Percentiles rank a stretch among this genome's conserved stretches.
These are phyloP conservation scores for Byasa hedistus DNA, from an alignment of 2,888 invertebrate species.

Conservation along the genomic window DNA sequence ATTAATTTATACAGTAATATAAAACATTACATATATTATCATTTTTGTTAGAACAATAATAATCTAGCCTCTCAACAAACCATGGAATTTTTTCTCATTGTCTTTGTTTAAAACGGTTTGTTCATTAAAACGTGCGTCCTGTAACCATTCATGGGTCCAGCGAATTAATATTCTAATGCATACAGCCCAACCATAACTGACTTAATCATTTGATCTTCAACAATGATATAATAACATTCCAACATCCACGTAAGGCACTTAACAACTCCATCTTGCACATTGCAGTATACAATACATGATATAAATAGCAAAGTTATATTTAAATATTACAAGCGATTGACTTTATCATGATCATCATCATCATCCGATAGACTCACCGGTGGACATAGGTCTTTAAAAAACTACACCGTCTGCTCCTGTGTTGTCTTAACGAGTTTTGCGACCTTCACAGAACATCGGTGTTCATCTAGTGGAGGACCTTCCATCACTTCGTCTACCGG, in stretches of 20 bases:
- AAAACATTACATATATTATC: conserved; percentile 3
- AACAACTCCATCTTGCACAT: conserved; percentile 20
- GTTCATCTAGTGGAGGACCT: not conserved
- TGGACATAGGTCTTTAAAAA: no score
- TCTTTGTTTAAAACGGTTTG: conserved; percentile 3
- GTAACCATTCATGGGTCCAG: conserved; percentile 3
- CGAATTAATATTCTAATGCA: conserved; percentile 22
- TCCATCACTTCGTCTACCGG: no score
- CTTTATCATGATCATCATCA: no score
- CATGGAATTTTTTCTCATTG: conserved; percentile 13
- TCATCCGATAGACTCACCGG: no score
- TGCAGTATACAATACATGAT: conserved; percentile 10
- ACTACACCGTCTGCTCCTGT: no score
- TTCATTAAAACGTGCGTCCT: conserved; percentile 7
- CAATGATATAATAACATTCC: conserved; percentile 23
- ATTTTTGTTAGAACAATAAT: conserved; percentile 2
- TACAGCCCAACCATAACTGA: conserved; percentile 17
- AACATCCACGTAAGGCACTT: conserved; percentile 27
- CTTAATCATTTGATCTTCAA: conserved; percentile 24
- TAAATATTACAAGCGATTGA: conserved; percentile 28
- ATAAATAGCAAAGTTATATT: conserved; percentile 16
- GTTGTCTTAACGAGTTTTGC: no score
- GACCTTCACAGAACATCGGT: not conserved
- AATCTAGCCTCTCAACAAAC: conserved; percentile 28
- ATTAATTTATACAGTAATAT: conserved; percentile 12